Conservation (phyloP, 1,140 invertebrate species). For the Manduca sexta region DNA sequence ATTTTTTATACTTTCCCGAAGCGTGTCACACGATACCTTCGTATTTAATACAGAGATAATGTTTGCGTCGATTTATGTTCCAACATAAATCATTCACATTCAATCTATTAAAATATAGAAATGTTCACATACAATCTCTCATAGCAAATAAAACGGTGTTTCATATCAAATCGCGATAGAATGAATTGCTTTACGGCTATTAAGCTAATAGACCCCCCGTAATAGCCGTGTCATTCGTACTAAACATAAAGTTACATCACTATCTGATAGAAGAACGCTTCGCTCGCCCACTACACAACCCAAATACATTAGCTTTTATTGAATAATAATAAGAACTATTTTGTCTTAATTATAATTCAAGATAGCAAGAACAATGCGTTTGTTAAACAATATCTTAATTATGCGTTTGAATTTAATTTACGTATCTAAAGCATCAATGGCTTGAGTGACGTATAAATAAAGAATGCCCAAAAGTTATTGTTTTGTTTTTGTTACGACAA, state of each 20-base stretch:
- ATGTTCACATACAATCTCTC: not conserved
- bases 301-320: not conserved
- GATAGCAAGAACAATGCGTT: not conserved
- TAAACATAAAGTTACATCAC: constrained; percentile 48
- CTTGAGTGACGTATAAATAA: not conserved
- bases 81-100: not conserved
- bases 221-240: constrained; percentile 24
- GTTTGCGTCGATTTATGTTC: too few species aligned
- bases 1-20: too few species aligned
- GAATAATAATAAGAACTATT: not conserved
- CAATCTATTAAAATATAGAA: too few species aligned
- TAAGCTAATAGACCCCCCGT: constrained; percentile 4
- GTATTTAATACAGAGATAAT: too few species aligned
- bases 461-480: not conserved
- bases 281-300: constrained; percentile 45
- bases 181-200: constrained; percentile 3
- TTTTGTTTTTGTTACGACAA: not conserved
- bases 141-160: not conserved
- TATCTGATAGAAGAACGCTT: constrained; percentile 60
- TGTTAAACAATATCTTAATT: constrained; percentile 1
- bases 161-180: not conserved
- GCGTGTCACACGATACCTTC: too few species aligned
- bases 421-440: not conserved
- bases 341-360: not conserved
- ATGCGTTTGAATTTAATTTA: constrained; percentile 1